Evolutionary conservation across 2,888 invertebrate genomes (phyloP), one percentile per base, ranked within the genome.

Genomic region (Priocnemis perturbator): DNA sequence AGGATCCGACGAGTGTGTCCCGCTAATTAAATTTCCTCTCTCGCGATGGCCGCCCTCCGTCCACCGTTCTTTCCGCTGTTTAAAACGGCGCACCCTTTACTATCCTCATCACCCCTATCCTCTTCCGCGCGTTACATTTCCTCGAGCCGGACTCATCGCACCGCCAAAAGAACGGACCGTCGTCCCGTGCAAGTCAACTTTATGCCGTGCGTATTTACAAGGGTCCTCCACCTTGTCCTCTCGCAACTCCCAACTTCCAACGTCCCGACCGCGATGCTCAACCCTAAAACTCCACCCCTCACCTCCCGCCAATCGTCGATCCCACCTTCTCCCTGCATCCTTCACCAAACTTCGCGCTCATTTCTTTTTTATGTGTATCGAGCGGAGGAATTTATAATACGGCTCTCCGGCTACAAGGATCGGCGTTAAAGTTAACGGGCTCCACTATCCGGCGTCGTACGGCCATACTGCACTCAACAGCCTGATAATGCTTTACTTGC

Each of bases 401-500:
- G 2, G 59, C 58, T 73, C 63, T 65, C 52, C 68, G 23, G 61
- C 67, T 71, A 82, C 81, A 64, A 52, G 66, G 37, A 37, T 37
- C 37, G 63, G 73, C 79, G 79, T 84, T 83, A 81, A 82, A 78
- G 78, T 76, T 84, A 77, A 83, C 78, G 78, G 76, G 71, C 75
- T 68, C 73, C 69, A 69, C 73, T 74, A 72, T 71, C 67, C 68
- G 62, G 11, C 47, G 26, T 30, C 60, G 26, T 4, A 30, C 30
- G 37, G 56, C 62, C 52, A 11, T 59, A 50, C 52, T 58, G 45
- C 50, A 78, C 77, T 79, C 71, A 78, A 80, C 79, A 71, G 74
- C 69, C 81, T 76, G 83, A 82, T 83, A 84, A 85, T 84, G 84
- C 84, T 82, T 82, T 79, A 82, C 82, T 83, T 77, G 84, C 84